These are phyloP conservation scores for Corynorhinus townsendii DNA, from an alignment of 2,113 vertebrate species.

Conservation along the genomic window DNA sequence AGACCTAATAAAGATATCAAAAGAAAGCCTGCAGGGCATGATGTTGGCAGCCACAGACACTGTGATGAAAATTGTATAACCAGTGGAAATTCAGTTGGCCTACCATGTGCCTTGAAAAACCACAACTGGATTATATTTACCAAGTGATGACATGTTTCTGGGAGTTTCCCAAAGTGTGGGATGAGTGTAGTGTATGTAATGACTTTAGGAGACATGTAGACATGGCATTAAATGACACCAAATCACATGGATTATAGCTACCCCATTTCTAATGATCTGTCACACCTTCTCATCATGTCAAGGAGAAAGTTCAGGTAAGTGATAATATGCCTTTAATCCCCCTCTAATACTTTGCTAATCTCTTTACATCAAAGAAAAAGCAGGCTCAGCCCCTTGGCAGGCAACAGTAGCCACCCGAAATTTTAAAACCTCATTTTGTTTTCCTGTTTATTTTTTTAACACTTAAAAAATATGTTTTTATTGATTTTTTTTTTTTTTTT, in stretches of 20 bases:
- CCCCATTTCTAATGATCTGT: neutral
- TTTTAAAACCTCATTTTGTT: neutral
- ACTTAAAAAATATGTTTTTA: neutral
- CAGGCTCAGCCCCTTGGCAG: neutral
- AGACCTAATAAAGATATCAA: neutral
- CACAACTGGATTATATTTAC: neutral
- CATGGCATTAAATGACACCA: neutral
- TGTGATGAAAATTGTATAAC: neutral
- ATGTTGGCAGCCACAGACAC: neutral
- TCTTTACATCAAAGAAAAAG: neutral
- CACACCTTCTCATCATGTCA: neutral
- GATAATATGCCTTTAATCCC: neutral
- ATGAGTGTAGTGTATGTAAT: neutral
- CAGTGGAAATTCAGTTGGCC: neutral
- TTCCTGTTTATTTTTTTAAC: neutral
- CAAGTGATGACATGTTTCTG: slow-evolving; percentile 1
- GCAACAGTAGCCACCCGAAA: neutral
- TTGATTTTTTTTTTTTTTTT: neutral
- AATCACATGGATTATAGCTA: neutral
- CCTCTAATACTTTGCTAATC: neutral
- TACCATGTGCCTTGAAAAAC: neutral
- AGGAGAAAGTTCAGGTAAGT: neutral
- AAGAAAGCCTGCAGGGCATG: neutral
- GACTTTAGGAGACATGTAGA: neutral
- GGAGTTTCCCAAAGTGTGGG: neutral